phyloP scores from a whole-genome alignment of 2,113 vertebrate species.

The Otocyon megalotis region DNA sequence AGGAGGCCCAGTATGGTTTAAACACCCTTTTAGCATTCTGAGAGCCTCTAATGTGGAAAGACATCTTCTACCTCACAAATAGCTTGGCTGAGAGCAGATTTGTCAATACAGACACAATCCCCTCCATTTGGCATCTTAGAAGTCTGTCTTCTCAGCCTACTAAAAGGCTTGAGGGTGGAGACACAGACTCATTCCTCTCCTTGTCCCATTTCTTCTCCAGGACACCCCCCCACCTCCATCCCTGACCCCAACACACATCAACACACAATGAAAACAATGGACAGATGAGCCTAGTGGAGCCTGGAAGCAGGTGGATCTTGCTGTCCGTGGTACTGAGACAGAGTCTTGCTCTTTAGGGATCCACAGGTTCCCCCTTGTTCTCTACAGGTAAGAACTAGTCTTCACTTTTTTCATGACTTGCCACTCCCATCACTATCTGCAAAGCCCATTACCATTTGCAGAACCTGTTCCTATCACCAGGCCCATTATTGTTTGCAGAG shows the following conservation, averaged over 20 bases:
- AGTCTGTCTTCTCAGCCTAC: constrained; percentile 41
- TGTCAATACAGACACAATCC: constrained; percentile 61
- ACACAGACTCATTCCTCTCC: background rate
- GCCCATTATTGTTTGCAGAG: background rate
- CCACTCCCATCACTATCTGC: background rate
- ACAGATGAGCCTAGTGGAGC: background rate
- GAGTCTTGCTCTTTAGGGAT: constrained; percentile 8
- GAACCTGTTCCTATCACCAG: background rate
- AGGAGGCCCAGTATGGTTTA: constrained; percentile 51
- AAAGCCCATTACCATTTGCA: background rate
- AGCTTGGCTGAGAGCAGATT: constrained; percentile 55
- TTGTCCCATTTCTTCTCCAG: background rate
- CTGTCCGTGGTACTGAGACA: constrained; percentile 51
- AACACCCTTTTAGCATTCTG: constrained; percentile 69
- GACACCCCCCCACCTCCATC: background rate
- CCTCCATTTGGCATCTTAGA: background rate
- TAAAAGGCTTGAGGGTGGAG: background rate
- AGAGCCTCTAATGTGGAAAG: constrained; percentile 61
- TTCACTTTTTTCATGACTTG: background rate
- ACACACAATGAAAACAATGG: background rate
- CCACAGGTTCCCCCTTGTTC: background rate
- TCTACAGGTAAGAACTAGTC: constrained; percentile 27
- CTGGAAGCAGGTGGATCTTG: background rate
- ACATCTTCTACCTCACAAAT: constrained; percentile 52
- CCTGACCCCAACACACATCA: background rate